Percentiles rank a stretch among this genome's conserved stretches.
These are phyloP conservation scores for Nansenia antarctica DNA, from an alignment of 2,113 vertebrate species.

Conservation along the genomic window DNA sequence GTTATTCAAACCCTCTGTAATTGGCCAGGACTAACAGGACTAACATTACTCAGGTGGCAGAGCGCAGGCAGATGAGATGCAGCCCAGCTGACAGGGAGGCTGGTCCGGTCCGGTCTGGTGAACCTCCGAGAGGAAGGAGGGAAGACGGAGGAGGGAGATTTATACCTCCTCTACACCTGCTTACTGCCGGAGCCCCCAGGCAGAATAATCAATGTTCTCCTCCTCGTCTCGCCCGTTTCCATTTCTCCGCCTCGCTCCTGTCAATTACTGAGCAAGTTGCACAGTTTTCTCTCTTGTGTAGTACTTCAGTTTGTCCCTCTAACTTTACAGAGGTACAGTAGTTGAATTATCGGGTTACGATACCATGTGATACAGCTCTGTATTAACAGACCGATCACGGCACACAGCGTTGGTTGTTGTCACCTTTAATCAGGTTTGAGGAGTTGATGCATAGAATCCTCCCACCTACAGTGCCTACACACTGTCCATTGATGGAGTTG, in stretches of 20 bases:
- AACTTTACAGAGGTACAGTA: neutral
- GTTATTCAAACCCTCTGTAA: conserved; percentile 56
- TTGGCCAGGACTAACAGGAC: conserved; percentile 40
- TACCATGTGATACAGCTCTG: conserved; percentile 15
- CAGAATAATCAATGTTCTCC: neutral
- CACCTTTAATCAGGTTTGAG: conserved; percentile 46
- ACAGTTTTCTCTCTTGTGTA: too few relatives aligned
- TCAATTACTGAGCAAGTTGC: conserved; percentile 5
- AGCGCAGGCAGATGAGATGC: conserved; percentile 39
- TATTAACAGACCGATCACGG: conserved; percentile 45
- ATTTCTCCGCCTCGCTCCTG: neutral
- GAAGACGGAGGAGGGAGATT: conserved; percentile 13
- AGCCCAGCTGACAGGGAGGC: neutral
- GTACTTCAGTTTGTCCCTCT: neutral
- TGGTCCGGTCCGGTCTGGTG: conserved; percentile 12
- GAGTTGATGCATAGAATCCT: conserved; percentile 39
- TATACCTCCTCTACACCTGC: conserved; percentile 10
- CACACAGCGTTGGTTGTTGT: conserved; percentile 54
- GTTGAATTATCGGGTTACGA: neutral
- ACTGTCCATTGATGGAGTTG: conserved; percentile 55
- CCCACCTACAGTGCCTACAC: neutral
- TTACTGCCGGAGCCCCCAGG: neutral
- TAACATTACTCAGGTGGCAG: conserved; percentile 39
- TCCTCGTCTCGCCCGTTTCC: neutral
- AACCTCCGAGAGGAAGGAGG: conserved; percentile 17